phyloP scores from a whole-genome alignment of 2,888 invertebrate species.

The Lasioglossum zephyrum region DNA sequence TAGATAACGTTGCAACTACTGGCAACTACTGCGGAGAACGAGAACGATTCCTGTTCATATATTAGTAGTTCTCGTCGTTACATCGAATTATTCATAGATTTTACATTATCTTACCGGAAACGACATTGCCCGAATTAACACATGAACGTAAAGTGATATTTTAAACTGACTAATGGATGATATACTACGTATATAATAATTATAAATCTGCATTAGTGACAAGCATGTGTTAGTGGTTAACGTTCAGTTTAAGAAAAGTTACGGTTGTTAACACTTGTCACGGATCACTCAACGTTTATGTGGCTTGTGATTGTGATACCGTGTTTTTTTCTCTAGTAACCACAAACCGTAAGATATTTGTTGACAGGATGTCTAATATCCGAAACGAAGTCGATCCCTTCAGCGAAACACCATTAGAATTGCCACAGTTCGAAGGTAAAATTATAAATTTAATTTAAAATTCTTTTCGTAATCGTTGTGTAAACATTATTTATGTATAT shows the following conservation, averaged over 20 bases:
- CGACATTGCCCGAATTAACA: neutral
- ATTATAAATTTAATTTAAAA: neutral
- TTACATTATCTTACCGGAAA: neutral
- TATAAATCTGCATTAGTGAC: conserved; percentile 18
- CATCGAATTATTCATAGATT: neutral
- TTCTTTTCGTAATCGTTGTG: neutral
- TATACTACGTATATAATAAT: conserved; percentile 7
- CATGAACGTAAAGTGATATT: conserved; percentile 24
- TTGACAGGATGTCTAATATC: conserved; percentile 74
- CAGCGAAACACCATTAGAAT: conserved; percentile 78
- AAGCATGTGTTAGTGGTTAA: conserved; percentile 18
- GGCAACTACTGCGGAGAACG: conserved; percentile 10
- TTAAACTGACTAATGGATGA: conserved; percentile 21
- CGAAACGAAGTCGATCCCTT: conserved; percentile 79
- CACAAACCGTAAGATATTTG: conserved; percentile 6
- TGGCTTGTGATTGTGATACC: conserved; percentile 4
- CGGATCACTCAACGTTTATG: conserved; percentile 3
- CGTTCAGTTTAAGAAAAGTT: neutral
- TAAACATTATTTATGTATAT: neutral
- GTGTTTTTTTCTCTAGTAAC: conserved; percentile 8
- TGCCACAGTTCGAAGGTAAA: conserved; percentile 75
- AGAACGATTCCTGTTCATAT: conserved; percentile 19
- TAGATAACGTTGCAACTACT: conserved; percentile 44
- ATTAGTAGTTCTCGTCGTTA: conserved; percentile 12
- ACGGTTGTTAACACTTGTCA: neutral